Percentiles rank a stretch among this genome's conserved stretches.
These are phyloP conservation scores for Picathartes gymnocephalus DNA, from an alignment of 2,113 vertebrate species.

Conservation along the genomic window DNA sequence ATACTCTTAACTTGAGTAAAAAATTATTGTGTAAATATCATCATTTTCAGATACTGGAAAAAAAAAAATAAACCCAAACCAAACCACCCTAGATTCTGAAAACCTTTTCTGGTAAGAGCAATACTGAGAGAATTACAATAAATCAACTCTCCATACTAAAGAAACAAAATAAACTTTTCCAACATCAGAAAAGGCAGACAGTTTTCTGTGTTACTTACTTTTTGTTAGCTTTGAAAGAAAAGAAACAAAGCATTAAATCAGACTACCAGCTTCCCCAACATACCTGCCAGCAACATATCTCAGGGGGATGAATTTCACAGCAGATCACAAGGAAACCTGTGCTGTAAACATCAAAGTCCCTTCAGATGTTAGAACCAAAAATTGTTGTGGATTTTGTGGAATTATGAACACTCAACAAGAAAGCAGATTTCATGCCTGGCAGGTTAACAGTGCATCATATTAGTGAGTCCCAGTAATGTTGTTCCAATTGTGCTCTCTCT, in stretches of 20 bases:
- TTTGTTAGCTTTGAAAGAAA: conserved; percentile 13
- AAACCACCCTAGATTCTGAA: neutral
- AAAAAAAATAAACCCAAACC: neutral
- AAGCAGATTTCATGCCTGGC: neutral
- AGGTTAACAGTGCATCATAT: fast-evolving
- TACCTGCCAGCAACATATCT: neutral
- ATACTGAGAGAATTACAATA: neutral
- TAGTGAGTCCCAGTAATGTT: neutral
- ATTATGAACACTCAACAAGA: neutral
- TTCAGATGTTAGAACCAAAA: neutral
- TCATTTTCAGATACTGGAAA: neutral
- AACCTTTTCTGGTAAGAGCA: neutral
- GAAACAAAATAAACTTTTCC: neutral
- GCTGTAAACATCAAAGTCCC: neutral
- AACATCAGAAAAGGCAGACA: neutral
- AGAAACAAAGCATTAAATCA: neutral
- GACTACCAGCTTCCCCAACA: neutral
- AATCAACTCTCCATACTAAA: neutral
- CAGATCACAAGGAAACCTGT: neutral
- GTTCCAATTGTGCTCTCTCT: neutral
- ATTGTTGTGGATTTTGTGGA: neutral
- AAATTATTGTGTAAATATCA: neutral
- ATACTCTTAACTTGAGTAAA: neutral
- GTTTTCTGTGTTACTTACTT: neutral
- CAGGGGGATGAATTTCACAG: neutral